These are phyloP conservation scores for Apotomis betuletana DNA, from an alignment of 2,888 invertebrate genomes.

Conservation along the genomic window DNA sequence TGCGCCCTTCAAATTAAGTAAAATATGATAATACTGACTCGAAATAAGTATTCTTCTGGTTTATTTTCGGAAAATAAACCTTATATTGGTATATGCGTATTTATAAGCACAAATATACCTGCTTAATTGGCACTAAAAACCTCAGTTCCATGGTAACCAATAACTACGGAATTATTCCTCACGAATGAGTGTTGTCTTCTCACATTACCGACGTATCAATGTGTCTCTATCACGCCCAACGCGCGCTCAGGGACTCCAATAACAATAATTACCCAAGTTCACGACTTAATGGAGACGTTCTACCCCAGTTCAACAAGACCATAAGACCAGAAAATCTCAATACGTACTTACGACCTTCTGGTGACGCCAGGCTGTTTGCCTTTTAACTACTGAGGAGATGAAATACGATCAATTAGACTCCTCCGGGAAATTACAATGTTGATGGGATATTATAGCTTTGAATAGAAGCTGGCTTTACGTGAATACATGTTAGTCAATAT, in stretches of 20 bases:
- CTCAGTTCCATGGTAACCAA: no score
- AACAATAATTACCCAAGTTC: slow-evolving; percentile 24
- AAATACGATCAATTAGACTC: slow-evolving; percentile 17
- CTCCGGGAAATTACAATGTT: slow-evolving; percentile 1
- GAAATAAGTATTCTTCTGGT: no score
- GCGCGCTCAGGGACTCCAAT: slow-evolving; percentile 10
- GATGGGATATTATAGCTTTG: not conserved
- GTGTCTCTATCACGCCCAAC: slow-evolving; percentile 24
- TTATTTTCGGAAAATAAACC: no score
- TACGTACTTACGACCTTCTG: not conserved
- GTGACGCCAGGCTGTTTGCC: slow-evolving; percentile 7
- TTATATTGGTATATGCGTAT: no score
- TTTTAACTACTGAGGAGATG: slow-evolving; percentile 20
- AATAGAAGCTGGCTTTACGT: not conserved
- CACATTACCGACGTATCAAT: slow-evolving; percentile 9
- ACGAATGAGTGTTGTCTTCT: not conserved
- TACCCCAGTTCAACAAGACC: not conserved
- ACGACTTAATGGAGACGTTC: slow-evolving; percentile 19
- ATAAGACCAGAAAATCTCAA: not conserved
- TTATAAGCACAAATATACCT: no score
- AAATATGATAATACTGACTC: no score
- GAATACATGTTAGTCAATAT: no score
- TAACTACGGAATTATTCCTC: no score
- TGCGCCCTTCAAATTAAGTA: no score
- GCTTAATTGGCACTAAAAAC: no score